Conservation (phyloP, 2,113 vertebrate species). For the Ramphastos sulfuratus region DNA sequence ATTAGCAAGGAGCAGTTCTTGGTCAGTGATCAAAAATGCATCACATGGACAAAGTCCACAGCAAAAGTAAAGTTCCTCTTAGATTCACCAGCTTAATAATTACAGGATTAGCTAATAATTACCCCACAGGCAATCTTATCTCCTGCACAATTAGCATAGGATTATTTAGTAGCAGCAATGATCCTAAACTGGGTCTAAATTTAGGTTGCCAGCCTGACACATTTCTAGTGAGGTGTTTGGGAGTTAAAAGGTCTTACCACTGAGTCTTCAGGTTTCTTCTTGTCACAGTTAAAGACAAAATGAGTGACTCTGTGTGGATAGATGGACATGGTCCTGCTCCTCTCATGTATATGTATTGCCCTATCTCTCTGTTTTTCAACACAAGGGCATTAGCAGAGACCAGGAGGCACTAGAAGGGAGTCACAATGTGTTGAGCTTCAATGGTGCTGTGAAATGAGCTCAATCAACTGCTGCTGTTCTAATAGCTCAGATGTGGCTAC, state of each 20-base stretch:
- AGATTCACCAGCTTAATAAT: not conserved
- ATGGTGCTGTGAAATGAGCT: not conserved
- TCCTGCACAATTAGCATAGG: not conserved
- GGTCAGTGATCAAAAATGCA: not conserved
- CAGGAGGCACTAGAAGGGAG: no score
- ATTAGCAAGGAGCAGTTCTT: not conserved
- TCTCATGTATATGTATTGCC: not conserved
- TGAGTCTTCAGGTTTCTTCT: not conserved
- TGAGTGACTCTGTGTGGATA: accelerated
- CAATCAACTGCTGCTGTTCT: not conserved
- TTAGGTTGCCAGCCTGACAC: accelerated
- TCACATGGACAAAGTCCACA: not conserved
- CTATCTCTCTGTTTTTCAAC: not conserved
- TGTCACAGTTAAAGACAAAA: not conserved
- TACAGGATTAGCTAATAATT: not conserved
- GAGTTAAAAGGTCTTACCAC: no score
- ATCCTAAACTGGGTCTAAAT: not conserved
- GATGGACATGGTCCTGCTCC: no score
- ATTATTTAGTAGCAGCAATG: not conserved
- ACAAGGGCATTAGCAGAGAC: not conserved
- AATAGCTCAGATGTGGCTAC: not conserved
- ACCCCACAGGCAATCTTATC: not conserved
- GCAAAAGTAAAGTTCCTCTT: not conserved
- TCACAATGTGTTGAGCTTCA: not conserved
- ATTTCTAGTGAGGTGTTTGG: accelerated